Evolutionary conservation across 1,140 invertebrate species (phyloP).

Genomic region (Drosophila kikkawai): DNA sequence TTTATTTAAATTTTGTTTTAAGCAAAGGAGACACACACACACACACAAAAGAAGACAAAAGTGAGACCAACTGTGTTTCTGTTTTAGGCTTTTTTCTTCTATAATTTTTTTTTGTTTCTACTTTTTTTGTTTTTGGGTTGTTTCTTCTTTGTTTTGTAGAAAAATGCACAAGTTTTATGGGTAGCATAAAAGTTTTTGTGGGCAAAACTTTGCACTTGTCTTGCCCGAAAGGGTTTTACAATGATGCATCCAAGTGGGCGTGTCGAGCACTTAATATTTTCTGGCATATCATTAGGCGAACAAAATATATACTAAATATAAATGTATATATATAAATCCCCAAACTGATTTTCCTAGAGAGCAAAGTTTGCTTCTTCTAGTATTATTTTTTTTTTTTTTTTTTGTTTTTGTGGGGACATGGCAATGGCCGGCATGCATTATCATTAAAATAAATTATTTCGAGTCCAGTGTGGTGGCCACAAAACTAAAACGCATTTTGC

Average conservation of each 20-base stretch:
- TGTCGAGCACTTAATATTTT: constrained; percentile 70
- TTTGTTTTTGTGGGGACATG: constrained; percentile 10
- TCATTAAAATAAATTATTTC: constrained; percentile 84
- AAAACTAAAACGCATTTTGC: constrained; percentile 75
- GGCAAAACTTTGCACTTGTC: constrained; percentile 79
- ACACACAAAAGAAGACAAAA: constrained; percentile 39
- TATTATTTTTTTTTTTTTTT: too few species aligned
- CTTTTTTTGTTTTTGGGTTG: constrained; percentile 38
- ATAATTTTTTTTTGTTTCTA: constrained; percentile 12
- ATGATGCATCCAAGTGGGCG: constrained; percentile 65
- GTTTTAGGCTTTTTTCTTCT: constrained; percentile 37
- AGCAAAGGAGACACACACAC: constrained; percentile 37
- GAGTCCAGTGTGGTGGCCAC: constrained; percentile 52
- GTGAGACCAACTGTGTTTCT: constrained; percentile 69
- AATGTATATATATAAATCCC: not conserved
- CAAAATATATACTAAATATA: constrained; percentile 10
- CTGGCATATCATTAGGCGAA: constrained; percentile 61
- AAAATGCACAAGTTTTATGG: constrained; percentile 82
- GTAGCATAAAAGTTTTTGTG: constrained; percentile 77
- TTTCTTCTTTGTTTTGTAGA: constrained; percentile 78
- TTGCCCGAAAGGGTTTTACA: constrained; percentile 81
- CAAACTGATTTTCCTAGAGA: constrained; percentile 25
- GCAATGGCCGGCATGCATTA: constrained; percentile 76
- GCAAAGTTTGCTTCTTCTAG: constrained; percentile 2
- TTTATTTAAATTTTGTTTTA: constrained; percentile 83